Conservation (phyloP, 1,140 invertebrate genomes). For the Drosophila burlai region DNA sequence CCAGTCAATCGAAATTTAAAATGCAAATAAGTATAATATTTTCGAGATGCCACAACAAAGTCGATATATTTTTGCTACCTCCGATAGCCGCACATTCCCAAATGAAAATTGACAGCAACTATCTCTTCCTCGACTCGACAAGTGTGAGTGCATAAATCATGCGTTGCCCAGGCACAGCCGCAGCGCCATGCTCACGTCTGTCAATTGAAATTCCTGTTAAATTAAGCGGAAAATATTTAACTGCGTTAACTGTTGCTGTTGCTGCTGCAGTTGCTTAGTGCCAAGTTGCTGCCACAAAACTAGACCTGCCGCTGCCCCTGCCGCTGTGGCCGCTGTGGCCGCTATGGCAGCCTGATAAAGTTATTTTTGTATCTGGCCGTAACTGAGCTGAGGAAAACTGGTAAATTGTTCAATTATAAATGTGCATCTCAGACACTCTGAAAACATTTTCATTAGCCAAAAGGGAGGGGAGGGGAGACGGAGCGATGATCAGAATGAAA, state of each 20-base stretch:
- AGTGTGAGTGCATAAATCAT: constrained; percentile 80
- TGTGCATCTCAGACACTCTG: constrained; percentile 29
- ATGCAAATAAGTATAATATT: not conserved
- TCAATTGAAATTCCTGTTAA: constrained; percentile 84
- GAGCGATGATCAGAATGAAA: constrained; percentile 22
- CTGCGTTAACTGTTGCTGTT: constrained; percentile 53
- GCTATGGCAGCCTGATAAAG: constrained; percentile 51
- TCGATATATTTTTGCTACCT: not conserved
- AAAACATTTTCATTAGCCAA: constrained; percentile 39
- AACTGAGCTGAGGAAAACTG: constrained; percentile 47
- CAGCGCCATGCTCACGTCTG: constrained; percentile 65
- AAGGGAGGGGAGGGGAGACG: not conserved
- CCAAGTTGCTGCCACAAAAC: constrained; percentile 44
- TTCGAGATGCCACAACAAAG: no score
- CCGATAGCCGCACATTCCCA: not conserved
- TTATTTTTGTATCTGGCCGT: constrained; percentile 57
- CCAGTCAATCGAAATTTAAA: not conserved
- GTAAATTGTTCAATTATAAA: constrained; percentile 85
- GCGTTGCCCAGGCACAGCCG: constrained; percentile 54
- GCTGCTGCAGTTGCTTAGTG: constrained; percentile 24
- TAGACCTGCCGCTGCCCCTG: constrained; percentile 13
- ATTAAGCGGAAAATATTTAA: constrained; percentile 84
- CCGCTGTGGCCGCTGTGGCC: no score
- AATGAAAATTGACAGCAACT: constrained; percentile 73
- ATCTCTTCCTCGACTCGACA: constrained; percentile 44